Percentiles rank a stretch among this genome's conserved stretches.
Conservation (phyloP, 2,797 vertebrate genomes). For the Etheostoma nigrum region DNA sequence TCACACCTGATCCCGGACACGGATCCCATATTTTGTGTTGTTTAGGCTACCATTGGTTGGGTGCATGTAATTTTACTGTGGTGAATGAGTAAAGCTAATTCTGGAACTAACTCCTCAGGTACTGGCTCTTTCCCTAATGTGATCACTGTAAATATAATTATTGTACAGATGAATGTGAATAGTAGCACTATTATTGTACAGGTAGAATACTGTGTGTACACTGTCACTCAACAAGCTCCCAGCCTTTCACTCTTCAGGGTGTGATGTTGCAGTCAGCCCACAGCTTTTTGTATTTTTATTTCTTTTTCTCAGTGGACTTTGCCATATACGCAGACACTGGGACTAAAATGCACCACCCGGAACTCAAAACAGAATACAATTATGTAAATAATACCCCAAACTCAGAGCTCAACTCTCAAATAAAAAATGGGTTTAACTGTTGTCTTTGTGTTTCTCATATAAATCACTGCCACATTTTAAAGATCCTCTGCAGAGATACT, state of each 20-base stretch:
- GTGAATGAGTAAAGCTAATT: constrained; percentile 64
- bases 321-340: constrained; percentile 57
- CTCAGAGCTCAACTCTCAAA: constrained; percentile 72
- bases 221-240: constrained; percentile 62
- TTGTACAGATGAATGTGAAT: constrained; percentile 85
- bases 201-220: constrained; percentile 75
- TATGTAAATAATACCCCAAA: constrained; percentile 71
- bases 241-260: constrained; percentile 47
- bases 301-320: constrained; percentile 58
- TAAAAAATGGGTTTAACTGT: constrained; percentile 76
- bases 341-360: constrained; percentile 47
- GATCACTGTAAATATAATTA: constrained; percentile 82
- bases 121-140: constrained; percentile 75
- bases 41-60: constrained; percentile 41
- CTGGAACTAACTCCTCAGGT: constrained; percentile 81
- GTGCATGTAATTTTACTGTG: constrained; percentile 54
- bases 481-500: not conserved
- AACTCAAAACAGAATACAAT: constrained; percentile 50
- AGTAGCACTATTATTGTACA: constrained; percentile 83
- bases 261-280: constrained; percentile 52
- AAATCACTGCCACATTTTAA: not conserved
- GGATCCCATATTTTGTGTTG: constrained; percentile 42
- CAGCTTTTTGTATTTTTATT: constrained; percentile 68
- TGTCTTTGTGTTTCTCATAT: constrained; percentile 37
- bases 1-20: constrained; percentile 15